Base-by-base conservation (phyloP, 2,113 vertebrate genomes). In the Chrysemys picta region DNA sequence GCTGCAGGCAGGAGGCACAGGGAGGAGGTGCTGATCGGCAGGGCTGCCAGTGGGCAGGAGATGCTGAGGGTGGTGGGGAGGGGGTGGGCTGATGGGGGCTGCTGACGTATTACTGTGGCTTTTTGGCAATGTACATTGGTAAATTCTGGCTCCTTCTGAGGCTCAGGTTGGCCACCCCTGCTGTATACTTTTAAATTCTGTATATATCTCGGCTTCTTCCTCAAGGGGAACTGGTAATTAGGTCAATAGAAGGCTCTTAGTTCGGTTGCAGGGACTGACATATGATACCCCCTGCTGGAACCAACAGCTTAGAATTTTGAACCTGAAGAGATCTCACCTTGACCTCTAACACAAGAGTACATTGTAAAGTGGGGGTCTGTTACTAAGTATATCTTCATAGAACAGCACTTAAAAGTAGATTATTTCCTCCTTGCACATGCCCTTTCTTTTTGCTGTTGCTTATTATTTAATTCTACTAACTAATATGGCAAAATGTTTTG, bases 261-360 rank as follows among this genome's bases (percentile, higher is more conserved):
- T 94, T 93, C 75, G 79, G 14, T 92, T 81, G 19, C 87, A 89
- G 53, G 83, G 54, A n/a, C 81, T 47, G 16, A 27, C 82, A 91
- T 84, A 79, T 35, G 95, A 29, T 89, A 93, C 84, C 16, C 19
- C 93, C 27, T 85, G 92, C 50, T 84, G 80, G 42, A 95, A 69
- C 25, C 69, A n/a, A 13, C 65, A 19, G 22, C 31, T 94, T 69
- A 91, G 42, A 80, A 35, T 25, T 69, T 35, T 78, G 62, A 65
- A 25, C 89, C 88, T 95, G 62, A 42, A 93, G 87, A 91, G 47
- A 29, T 90, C 91, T 83, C 75, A 75, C 21, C 95, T 7, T 96
- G 65, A 76, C 89, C 49, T 52, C 50, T 85, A 83, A 76, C 10
- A 2, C 6, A 59, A 84, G 42, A 16, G 5, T 13, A 6, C 8